Evolutionary conservation across 2,888 invertebrate genomes (phyloP).

Genomic region (Agonopterix subpropinquella): DNA sequence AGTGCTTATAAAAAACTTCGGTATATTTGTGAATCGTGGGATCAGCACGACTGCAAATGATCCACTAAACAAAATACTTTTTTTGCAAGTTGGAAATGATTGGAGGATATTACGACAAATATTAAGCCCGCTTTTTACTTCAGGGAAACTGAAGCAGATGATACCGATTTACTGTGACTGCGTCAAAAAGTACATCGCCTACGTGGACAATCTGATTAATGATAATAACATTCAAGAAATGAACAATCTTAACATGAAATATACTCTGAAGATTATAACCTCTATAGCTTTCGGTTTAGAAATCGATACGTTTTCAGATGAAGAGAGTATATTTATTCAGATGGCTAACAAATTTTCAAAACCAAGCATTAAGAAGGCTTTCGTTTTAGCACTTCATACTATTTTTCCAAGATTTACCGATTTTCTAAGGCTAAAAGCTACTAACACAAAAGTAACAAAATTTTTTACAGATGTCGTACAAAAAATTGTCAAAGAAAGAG

Average conservation of each 20-base stretch:
- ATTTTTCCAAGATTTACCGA: not conserved
- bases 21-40: slow-evolving; percentile 35
- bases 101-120: slow-evolving; percentile 36
- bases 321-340: not conserved
- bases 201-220: slow-evolving; percentile 18
- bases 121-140: slow-evolving; percentile 36
- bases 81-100: slow-evolving; percentile 28
- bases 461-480: slow-evolving; percentile 12
- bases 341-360: not conserved
- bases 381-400: not conserved
- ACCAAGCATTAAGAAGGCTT: not conserved
- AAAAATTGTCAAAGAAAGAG: slow-evolving; percentile 9
- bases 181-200: slow-evolving; percentile 28
- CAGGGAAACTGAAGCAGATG: slow-evolving; percentile 34
- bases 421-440: not conserved
- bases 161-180: slow-evolving; percentile 22
- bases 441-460: not conserved
- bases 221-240: slow-evolving; percentile 20
- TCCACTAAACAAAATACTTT: slow-evolving; percentile 36
- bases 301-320: slow-evolving; percentile 1
- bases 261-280: slow-evolving; percentile 8
- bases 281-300: slow-evolving; percentile 8
- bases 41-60: slow-evolving; percentile 26
- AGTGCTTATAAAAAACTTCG: slow-evolving; percentile 42
- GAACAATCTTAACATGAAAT: slow-evolving; percentile 20